A percentile compares a stretch with the other conserved stretches of the same genome.
Evolutionary conservation across 2,113 vertebrate species (phyloP).

Genomic region (Polypterus bichir): DNA sequence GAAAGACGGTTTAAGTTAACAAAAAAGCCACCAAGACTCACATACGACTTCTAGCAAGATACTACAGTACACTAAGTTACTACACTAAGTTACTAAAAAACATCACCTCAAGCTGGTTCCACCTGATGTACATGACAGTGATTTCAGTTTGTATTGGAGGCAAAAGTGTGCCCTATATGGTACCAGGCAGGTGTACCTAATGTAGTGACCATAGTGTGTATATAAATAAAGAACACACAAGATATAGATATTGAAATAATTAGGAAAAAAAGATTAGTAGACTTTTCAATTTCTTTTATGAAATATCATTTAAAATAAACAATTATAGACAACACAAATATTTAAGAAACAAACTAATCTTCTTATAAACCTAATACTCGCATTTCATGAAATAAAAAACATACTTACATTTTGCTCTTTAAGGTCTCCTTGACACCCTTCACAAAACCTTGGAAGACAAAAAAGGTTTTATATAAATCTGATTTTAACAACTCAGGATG

Average conservation of each 20-base stretch:
- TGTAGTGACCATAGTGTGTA: not conserved
- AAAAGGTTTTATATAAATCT: not conserved
- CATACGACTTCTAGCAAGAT: not conserved
- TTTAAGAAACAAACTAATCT: too few species aligned
- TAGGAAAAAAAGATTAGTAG: too few species aligned
- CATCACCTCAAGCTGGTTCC: not conserved
- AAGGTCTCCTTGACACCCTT: slow-evolving; percentile 75
- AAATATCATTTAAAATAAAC: too few species aligned
- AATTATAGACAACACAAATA: too few species aligned
- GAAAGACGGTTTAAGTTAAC: too few species aligned
- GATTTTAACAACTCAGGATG: too few species aligned
- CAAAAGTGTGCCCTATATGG: not conserved
- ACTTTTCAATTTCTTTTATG: too few species aligned
- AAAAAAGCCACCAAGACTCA: not conserved
- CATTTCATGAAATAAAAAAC: slow-evolving; percentile 2
- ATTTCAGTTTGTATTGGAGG: not conserved
- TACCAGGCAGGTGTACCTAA: not conserved
- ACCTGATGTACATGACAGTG: too few species aligned
- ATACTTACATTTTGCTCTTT: slow-evolving; percentile 81
- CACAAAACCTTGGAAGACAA: slow-evolving; percentile 68
- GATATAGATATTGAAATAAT: too few species aligned
- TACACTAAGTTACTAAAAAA: not conserved
- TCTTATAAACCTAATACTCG: too few species aligned
- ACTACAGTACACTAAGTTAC: not conserved
- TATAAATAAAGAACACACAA: not conserved